Evolutionary conservation across 1,140 invertebrate genomes (phyloP).

Genomic region (Aphaenogaster floridana): DNA sequence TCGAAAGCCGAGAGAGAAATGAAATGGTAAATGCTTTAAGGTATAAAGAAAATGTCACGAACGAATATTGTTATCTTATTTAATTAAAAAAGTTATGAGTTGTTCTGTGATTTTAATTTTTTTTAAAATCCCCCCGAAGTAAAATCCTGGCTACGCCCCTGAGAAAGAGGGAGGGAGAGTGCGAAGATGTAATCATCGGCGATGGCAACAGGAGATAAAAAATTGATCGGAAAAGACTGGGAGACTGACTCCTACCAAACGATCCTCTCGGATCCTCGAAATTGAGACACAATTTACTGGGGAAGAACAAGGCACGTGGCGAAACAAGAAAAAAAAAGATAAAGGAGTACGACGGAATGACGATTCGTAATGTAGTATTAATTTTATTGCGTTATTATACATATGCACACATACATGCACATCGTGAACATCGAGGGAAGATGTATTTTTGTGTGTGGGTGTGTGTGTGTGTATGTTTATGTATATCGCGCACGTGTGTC

Average conservation of each 20-base stretch:
- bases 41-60: no score
- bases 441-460: background rate
- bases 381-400: conserved; percentile 63
- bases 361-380: conserved; percentile 56
- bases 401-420: conserved; percentile 62
- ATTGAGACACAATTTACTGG: background rate
- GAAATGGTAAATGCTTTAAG: no score
- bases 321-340: background rate
- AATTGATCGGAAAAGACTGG: background rate
- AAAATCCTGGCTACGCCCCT: no score
- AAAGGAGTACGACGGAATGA: background rate
- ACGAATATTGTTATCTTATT: no score
- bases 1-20: no score
- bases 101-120: no score
- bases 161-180: background rate
- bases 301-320: background rate
- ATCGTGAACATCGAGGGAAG: background rate
- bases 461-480: background rate
- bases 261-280: no score
- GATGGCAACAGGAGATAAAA: background rate
- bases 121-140: no score
- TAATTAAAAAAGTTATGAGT: no score
- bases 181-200: background rate
- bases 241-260: no score
- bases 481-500: no score